Base-by-base conservation (phyloP, 53 echinoderm and acorn worm species). In the Hippasteria phrygiana region DNA sequence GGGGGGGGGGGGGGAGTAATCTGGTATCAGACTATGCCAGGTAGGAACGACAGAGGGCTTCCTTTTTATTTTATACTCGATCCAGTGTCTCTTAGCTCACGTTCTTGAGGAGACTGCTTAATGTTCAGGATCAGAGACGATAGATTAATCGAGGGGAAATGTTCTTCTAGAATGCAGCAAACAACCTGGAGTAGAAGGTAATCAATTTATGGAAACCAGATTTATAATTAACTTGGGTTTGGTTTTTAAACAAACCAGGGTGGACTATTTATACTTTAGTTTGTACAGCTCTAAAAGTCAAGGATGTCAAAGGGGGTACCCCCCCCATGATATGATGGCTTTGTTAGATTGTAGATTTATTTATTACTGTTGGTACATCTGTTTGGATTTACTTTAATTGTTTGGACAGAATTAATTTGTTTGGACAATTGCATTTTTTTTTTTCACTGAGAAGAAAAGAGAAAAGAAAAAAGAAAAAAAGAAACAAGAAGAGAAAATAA, bases 201-300 rank as follows among this genome's bases (percentile, higher is more conserved):
- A 47, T 18, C 76, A 27, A 48, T 18, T 74, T 46, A 45, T 45
- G 8, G n/a, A 40, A 32, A 27, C 34, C 53, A 26, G 20, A 48
- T 10, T n/a, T 31, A 20, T 13, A 31, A 76, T 47, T 48, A 76
- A 31, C 20, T 50, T 50, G 16, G 6, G 18, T 47, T 76, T 38
- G 70, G 18, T 69, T 29, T 69, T 69, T 50, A 76, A 48, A 76
- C 34, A 50, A 29, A 14, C 75, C 75, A 28, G 26, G 3, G 75
- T 75, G 24, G 24, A 42, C 28, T 27, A 13, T 74, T 43, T 31
- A 76, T 53, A 43, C 50, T 32, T 26, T 76, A 50, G 16, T 7
- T 18, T 76, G 34, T 31, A 35, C 76, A 53, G 76, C 51, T 76
- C 76, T 16, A 76, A 76, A 33, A 76, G 76, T 31, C 34, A 9